Percentiles rank a stretch among this genome's conserved stretches.
These are phyloP conservation scores for Anneissia japonica DNA, from an alignment of 35 echinoderm and acorn worm species.

Conservation along the genomic window DNA sequence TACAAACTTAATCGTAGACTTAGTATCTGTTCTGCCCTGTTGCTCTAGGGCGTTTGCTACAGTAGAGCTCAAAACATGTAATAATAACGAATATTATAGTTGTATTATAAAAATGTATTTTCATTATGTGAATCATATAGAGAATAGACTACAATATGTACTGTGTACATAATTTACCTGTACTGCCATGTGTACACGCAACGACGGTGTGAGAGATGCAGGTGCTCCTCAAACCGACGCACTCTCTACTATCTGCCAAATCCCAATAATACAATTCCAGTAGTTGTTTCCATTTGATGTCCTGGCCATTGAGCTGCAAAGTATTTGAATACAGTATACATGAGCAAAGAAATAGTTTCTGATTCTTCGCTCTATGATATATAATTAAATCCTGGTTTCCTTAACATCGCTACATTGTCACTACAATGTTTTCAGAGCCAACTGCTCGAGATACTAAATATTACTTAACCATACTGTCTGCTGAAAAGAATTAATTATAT, in stretches of 20 bases:
- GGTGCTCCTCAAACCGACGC: conserved; percentile 3
- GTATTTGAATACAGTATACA: no score
- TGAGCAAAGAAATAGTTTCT: no score
- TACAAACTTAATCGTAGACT: background rate
- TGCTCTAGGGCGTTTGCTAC: background rate
- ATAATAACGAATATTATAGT: background rate
- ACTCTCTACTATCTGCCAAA: background rate
- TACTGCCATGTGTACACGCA: conserved; percentile 3
- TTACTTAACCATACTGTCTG: no score
- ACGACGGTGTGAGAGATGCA: conserved; percentile 15
- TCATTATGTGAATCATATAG: no score
- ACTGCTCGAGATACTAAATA: no score
- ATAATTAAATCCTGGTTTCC: no score
- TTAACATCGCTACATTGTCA: no score
- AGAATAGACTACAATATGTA: no score
- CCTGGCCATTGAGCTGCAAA: conserved; percentile 15
- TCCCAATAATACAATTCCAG: conserved; percentile 31
- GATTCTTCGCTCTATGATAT: no score
- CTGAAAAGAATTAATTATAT: background rate
- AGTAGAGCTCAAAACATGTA: background rate
- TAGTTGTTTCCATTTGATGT: conserved; percentile 30
- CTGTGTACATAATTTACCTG: conserved; percentile 3
- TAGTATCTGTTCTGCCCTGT: background rate
- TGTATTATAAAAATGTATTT: no score
- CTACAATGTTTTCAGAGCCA: no score